Evolutionary conservation across 1,140 invertebrate genomes (phyloP).

Genomic region (Aporrectodea caliginosa): DNA sequence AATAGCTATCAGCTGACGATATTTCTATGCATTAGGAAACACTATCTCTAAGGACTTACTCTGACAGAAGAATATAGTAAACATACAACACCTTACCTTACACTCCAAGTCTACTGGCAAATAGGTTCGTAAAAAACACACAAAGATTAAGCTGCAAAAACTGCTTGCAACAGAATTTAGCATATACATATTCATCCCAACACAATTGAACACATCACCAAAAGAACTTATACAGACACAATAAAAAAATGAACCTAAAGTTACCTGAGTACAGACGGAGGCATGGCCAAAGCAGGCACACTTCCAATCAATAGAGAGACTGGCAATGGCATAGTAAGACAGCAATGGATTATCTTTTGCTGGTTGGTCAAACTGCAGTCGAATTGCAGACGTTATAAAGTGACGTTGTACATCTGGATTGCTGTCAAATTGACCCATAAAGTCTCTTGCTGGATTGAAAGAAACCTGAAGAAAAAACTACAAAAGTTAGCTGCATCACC

Average conservation of each 20-base stretch:
- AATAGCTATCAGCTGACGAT: too few species aligned
- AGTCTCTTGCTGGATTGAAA: slow-evolving; percentile 11
- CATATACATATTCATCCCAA: neutral
- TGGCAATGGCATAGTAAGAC: slow-evolving; percentile 27
- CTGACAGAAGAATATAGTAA: too few species aligned
- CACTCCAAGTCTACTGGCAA: neutral
- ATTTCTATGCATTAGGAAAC: too few species aligned
- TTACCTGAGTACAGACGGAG: slow-evolving; percentile 4
- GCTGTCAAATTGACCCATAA: neutral
- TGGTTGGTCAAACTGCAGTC: slow-evolving; percentile 13
- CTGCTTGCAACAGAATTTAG: neutral
- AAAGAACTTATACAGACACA: neutral
- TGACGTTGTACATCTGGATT: neutral
- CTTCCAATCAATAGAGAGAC: slow-evolving; percentile 16
- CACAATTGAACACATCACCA: neutral
- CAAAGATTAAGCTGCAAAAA: neutral
- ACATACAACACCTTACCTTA: too few species aligned
- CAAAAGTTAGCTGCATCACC: neutral
- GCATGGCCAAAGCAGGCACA: slow-evolving; percentile 34
- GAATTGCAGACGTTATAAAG: slow-evolving; percentile 15
- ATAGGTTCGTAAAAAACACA: neutral
- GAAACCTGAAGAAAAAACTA: slow-evolving; percentile 1
- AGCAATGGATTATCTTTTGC: slow-evolving; percentile 5
- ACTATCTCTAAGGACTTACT: too few species aligned
- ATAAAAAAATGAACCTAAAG: neutral